Base-by-base conservation (phyloP, 1,140 invertebrate species). In the Drosophila bocki region DNA sequence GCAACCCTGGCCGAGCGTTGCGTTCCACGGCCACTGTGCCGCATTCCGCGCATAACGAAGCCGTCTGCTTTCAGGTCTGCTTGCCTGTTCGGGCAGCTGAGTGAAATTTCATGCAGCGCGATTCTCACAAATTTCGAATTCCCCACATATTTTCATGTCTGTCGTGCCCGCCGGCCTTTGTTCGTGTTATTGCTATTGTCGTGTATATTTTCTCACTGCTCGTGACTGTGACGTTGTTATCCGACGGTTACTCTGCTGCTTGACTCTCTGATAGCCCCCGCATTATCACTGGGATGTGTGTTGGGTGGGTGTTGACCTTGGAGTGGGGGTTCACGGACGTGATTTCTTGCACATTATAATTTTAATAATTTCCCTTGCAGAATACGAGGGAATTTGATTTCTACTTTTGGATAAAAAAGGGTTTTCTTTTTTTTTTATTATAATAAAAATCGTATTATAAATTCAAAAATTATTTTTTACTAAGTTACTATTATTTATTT, bases 121-220 rank as follows among this genome's bases (percentile, higher is more conserved):
- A 86, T 91, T 91, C 85, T 86, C 78, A 91, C 68, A 91, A 86
- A 84, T 91, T 91, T 91, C 74, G 76, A 90, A 91, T 91, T 91
- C 90, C 86, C 90, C 82, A 58, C 83, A 87, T 87, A 82, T 56
- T 87, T 87, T 74, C 68, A 64, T 87, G 82, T 78, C 79, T 87
- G 82, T 82, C 79, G 82, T 72, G 69, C 53, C 53, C 65, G 62
- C 3, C 69, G 69, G 69, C 67, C 45, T 59, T 71, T 70, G 33
- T 67, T 68, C 64, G 41, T 74, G 62, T 35, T 68, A 67, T 65
- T 67, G 60, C 12, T 39, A n/a, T 47, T 67, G 63, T n/a, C 42
- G 19, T 44, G 19, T 58, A 44, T 67, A 42, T 26, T 35, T 63
- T 63, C 63, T 47, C 63, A 67, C 58, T 63, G 58, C 57, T 39